Evolutionary conservation across 1,140 invertebrate genomes (phyloP).

Genomic region (Macrobrachium nipponense): DNA sequence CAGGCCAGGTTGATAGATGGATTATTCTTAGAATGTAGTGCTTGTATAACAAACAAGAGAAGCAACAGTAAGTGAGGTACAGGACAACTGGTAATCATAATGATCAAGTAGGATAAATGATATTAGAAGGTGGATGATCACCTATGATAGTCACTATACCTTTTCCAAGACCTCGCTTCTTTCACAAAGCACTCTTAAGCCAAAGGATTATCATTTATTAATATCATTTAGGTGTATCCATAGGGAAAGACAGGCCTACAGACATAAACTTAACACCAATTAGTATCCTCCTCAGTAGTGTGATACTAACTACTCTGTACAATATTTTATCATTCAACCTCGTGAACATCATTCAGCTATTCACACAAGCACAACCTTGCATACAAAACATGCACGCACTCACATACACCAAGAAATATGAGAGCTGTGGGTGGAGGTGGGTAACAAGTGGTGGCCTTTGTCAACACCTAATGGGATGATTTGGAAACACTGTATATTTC

Average conservation of each 20-base stretch:
- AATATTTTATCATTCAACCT: constrained; percentile 1
- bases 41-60: constrained; percentile 21
- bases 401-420: constrained; percentile 10
- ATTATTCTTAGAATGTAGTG: constrained; percentile 18
- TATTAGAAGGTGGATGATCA: constrained; percentile 51
- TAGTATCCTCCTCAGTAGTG: constrained; percentile 37
- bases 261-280: constrained; percentile 57
- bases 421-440: constrained; percentile 46
- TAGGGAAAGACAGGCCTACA: constrained; percentile 48
- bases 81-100: constrained; percentile 40
- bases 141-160: constrained; percentile 30
- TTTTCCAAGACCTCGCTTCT: constrained; percentile 7
- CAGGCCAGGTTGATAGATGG: constrained; percentile 21
- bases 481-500: constrained; percentile 53
- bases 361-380: neutral
- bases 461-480: constrained; percentile 50
- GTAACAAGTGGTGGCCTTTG: constrained; percentile 51
- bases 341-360: constrained; percentile 1
- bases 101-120: neutral
- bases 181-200: neutral
- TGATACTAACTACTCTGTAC: constrained; percentile 44
- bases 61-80: constrained; percentile 37
- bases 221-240: constrained; percentile 34
- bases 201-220: neutral
- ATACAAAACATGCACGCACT: neutral